Percentiles rank a stretch among this genome's conserved stretches.
Evolutionary conservation across 2,113 vertebrate genomes (phyloP).

Genomic region (Poicephalus gulielmi): DNA sequence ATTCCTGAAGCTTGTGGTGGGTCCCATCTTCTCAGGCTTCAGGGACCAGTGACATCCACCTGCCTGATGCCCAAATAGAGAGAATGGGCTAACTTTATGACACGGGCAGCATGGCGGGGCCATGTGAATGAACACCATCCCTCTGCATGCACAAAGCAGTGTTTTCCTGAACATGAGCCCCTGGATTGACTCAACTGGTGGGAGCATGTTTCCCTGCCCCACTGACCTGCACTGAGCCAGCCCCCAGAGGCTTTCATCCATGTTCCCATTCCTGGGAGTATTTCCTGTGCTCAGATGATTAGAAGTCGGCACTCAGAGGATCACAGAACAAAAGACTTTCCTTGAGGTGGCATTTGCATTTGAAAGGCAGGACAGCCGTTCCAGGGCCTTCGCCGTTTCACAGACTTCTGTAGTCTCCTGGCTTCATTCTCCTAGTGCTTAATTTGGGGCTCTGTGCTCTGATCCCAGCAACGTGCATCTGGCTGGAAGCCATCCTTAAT

Average conservation of each 20-base stretch:
- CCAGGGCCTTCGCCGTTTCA: background rate
- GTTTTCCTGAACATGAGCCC: background rate
- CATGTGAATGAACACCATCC: rapidly evolving
- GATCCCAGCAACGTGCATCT: constrained; percentile 8
- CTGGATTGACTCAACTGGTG: background rate
- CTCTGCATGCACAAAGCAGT: background rate
- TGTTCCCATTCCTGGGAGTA: background rate
- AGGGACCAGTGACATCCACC: background rate
- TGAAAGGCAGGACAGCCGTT: constrained; percentile 40
- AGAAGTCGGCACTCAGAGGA: background rate
- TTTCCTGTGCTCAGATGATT: background rate
- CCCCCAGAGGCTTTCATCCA: background rate
- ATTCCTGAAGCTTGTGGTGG: background rate
- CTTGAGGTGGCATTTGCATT: constrained; percentile 29
- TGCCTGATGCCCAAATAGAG: background rate
- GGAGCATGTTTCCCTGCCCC: background rate
- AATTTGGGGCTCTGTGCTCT: background rate
- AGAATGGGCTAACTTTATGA: background rate
- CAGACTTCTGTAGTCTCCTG: background rate
- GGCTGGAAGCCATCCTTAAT: background rate
- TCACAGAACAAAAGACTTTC: background rate
- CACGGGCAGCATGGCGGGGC: background rate
- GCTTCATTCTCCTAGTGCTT: background rate
- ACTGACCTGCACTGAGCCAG: background rate
- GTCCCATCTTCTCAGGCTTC: background rate